Base-by-base conservation (phyloP, 2,888 invertebrate species). In the Patella ulyssiponensis region DNA sequence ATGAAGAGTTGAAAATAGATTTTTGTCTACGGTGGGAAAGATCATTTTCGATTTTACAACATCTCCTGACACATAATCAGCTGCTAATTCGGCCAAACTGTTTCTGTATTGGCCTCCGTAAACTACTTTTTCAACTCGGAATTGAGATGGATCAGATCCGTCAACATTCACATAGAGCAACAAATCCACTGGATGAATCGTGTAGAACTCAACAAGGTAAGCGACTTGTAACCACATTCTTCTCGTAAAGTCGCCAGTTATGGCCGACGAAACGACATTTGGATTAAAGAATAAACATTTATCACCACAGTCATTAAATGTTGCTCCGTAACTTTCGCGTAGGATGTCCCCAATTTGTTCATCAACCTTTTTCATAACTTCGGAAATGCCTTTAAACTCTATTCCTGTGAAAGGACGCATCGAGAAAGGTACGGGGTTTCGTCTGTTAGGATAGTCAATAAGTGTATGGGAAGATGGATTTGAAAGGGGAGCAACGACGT, bases 131-230 rank as follows among this genome's bases (percentile, higher is more conserved):
- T 81, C 82, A 20, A 83, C 71, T 3, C 14, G 44, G 72, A 76
- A 81, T n/a, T 81, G 73, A 11, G 73, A 64, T 4, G 74, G 70
- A 69, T 74, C 12, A 12, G 76, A 69, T 15, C 76, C 73, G 44
- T 75, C 74, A 15, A 80, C 70, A 54, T 82, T 79, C 5, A 81
- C 80, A 15, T 84, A 56, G n/a, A 86, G 75, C n/a, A 83, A 72
- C 71, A 86, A 81, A 51, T 82, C 83, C 58, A 85, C 74, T 15
- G 85, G 85, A 76, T 85, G 80, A 14, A 86, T 74, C 23, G 77
- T 56, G n/a, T 76, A 78, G 23, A 77, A 80, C 53, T 83, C 81
- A 33, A 77, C 75, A n/a, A 58, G 23, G 14, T 81, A 77, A 15
- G 74, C 73, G 14, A 84, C 51, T 77, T 80, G 76, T 54, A 81